Conservation (phyloP, 2,113 vertebrate species). For the Kryptolebias marmoratus region DNA sequence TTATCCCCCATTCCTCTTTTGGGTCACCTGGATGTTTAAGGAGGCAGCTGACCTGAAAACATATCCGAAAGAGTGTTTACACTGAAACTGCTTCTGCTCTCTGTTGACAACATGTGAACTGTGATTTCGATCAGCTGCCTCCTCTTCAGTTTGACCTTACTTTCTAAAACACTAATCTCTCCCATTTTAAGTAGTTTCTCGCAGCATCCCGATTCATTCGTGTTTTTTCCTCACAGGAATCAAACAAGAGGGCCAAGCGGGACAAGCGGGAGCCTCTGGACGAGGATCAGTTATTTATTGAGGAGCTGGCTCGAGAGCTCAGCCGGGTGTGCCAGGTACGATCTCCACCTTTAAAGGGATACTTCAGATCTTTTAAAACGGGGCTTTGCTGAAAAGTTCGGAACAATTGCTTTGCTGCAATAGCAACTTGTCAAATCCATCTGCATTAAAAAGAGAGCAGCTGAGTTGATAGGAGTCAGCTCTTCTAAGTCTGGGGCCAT, state of each 20-base stretch:
- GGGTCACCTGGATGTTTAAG: constrained; percentile 24
- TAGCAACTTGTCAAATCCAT: too few species aligned
- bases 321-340: constrained; percentile 80
- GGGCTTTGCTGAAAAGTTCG: too few species aligned
- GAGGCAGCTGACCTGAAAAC: constrained; percentile 21
- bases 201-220: not conserved
- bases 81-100: not conserved
- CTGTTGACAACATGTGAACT: constrained; percentile 42
- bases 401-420: too few species aligned
- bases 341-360: not conserved
- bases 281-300: constrained; percentile 79
- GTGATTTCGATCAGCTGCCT: constrained; percentile 45
- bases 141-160: constrained; percentile 36
- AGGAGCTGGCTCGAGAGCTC: constrained; percentile 78
- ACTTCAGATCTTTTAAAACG: too few species aligned
- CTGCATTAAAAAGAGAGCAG: too few species aligned
- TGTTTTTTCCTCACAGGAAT: constrained; percentile 66
- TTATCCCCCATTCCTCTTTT: constrained; percentile 29
- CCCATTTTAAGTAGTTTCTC: not conserved
- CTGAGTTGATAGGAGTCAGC: too few species aligned
- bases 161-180: constrained; percentile 17
- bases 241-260: constrained; percentile 67
- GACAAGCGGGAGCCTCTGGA: constrained; percentile 76
- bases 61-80: not conserved
- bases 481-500: too few species aligned